Evolutionary conservation across 2,113 vertebrate species (phyloP).

Genomic region (Tringa solitaria): DNA sequence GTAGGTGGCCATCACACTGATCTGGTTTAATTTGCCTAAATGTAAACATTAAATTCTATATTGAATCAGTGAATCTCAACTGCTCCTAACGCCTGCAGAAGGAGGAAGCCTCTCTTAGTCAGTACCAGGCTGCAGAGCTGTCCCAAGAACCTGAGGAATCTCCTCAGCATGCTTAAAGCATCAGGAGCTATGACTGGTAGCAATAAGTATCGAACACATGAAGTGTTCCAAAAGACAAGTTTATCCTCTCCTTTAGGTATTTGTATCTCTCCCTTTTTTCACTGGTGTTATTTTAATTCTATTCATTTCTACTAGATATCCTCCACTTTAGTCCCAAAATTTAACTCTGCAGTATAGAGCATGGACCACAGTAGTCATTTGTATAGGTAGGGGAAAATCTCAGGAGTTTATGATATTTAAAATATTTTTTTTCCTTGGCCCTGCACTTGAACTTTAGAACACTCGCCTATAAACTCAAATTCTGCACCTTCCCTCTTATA

Average conservation of each 20-base stretch:
- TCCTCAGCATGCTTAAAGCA: background rate
- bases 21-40: background rate
- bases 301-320: background rate
- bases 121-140: background rate
- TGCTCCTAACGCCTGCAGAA: background rate
- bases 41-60: background rate
- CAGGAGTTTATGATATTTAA: background rate
- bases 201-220: background rate
- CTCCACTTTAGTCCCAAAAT: background rate
- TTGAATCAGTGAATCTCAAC: background rate
- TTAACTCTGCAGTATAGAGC: background rate
- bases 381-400: background rate
- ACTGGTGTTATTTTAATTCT: background rate
- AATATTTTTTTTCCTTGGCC: background rate
- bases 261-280: background rate
- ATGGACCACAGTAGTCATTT: background rate
- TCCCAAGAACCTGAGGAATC: background rate
- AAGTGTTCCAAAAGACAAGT: background rate
- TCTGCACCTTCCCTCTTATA: background rate
- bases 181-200: background rate
- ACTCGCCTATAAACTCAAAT: background rate
- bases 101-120: too few relatives aligned
- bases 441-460: background rate
- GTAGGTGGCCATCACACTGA: background rate
- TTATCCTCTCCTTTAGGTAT: background rate